Evolutionary conservation across 2,797 vertebrate species (phyloP).

Genomic region (Micropoecilia bifurca): DNA sequence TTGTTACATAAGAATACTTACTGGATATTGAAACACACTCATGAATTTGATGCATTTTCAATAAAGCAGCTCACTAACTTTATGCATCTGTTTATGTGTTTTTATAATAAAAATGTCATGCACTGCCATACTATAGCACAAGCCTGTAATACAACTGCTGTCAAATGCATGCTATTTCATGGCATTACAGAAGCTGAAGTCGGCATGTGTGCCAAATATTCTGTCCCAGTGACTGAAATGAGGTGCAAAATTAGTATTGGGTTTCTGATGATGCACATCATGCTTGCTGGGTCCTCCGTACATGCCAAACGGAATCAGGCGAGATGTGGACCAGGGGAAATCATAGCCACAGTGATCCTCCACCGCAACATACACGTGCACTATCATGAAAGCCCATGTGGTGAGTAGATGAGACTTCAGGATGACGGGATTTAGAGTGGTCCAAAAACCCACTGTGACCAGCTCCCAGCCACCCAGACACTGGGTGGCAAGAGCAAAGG

Average conservation of each 20-base stretch:
- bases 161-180: slow-evolving; percentile 12
- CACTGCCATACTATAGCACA: neutral
- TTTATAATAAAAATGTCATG: neutral
- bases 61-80: neutral
- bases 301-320: slow-evolving; percentile 71
- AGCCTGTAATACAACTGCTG: neutral
- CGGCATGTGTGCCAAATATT: slow-evolving; percentile 76
- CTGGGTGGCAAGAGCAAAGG: slow-evolving; percentile 75
- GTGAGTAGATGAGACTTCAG: slow-evolving; percentile 78
- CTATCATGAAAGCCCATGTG: slow-evolving; percentile 77
- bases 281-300: slow-evolving; percentile 77
- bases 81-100: slow-evolving; percentile 1
- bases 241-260: slow-evolving; percentile 77
- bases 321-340: slow-evolving; percentile 78
- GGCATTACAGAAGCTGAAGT: slow-evolving; percentile 59
- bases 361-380: slow-evolving; percentile 76
- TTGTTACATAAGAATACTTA: slow-evolving; percentile 10
- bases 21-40: neutral
- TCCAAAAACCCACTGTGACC: slow-evolving; percentile 79
- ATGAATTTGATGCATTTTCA: neutral
- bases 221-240: slow-evolving; percentile 80
- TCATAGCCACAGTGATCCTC: slow-evolving; percentile 81
- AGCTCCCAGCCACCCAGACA: slow-evolving; percentile 78
- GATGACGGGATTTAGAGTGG: slow-evolving; percentile 73
- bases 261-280: slow-evolving; percentile 79